A percentile compares a stretch with the other conserved stretches of the same genome.
Conservation (phyloP, 1,140 invertebrate genomes). For the Achroia grisella region DNA sequence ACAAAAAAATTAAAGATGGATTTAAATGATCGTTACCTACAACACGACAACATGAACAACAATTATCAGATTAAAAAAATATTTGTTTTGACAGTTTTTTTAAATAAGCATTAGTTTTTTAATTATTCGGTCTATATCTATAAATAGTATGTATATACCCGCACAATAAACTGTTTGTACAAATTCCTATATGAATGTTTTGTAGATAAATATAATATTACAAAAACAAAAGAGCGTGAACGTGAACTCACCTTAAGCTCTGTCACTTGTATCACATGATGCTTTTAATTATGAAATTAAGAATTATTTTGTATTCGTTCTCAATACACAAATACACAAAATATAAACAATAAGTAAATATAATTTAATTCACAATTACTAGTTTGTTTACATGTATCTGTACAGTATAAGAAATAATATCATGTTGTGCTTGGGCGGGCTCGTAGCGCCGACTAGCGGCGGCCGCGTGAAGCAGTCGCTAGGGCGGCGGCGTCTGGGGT, state of each 20-base stretch:
- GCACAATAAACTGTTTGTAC: no score
- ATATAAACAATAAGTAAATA: conserved; percentile 15
- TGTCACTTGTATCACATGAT: conserved; percentile 9
- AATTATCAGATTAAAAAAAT: no score
- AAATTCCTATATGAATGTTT: no score
- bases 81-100: no score
- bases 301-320: conserved; percentile 7
- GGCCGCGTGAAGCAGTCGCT: conserved; percentile 29
- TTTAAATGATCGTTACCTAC: no score
- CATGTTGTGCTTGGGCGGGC: conserved; percentile 57
- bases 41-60: no score
- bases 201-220: not conserved
- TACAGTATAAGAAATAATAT: conserved; percentile 48
- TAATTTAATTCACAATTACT: conserved; percentile 33
- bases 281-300: conserved; percentile 1
- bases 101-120: no score
- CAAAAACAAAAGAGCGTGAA: conserved; percentile 3
- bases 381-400: conserved; percentile 61
- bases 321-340: conserved; percentile 13
- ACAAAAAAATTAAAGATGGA: no score
- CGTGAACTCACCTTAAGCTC: conserved; percentile 20
- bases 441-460: conserved; percentile 63
- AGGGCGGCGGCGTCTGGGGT: conserved; percentile 39
- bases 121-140: no score
- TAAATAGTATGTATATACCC: no score